phyloP scores from a whole-genome alignment of 2,888 invertebrate genomes.

The Candidula unifasciata region DNA sequence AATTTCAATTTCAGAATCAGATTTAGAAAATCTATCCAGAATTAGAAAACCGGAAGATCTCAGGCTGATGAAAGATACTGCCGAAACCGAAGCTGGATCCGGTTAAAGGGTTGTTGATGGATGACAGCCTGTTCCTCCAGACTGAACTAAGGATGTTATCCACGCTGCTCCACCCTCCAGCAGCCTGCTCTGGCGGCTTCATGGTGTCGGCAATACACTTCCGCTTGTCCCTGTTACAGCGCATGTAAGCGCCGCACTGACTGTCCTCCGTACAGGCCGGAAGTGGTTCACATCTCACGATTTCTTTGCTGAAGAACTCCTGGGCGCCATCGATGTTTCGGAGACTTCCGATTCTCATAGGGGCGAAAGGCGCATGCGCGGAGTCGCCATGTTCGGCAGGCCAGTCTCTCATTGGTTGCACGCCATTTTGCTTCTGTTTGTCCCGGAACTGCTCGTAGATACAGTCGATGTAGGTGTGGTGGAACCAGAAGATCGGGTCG shows the following conservation, averaged over 20 bases:
- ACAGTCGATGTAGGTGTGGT: conserved; percentile 59
- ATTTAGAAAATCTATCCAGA: neutral
- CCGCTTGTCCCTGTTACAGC: conserved; percentile 58
- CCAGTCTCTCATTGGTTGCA: conserved; percentile 54
- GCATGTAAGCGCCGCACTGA: conserved; percentile 62
- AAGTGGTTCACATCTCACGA: conserved; percentile 56
- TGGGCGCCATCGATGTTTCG: conserved; percentile 66
- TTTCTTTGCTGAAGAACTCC: conserved; percentile 57
- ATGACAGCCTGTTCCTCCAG: conserved; percentile 5
- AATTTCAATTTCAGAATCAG: neutral
- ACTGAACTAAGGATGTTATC: conserved; percentile 29
- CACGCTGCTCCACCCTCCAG: conserved; percentile 27
- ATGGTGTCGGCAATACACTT: conserved; percentile 59
- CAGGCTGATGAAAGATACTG: conserved; percentile 38
- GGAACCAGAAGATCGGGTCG: conserved; percentile 61
- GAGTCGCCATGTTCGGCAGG: conserved; percentile 53
- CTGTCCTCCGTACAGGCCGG: conserved; percentile 52
- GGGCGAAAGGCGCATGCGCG: conserved; percentile 54
- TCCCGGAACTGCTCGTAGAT: conserved; percentile 58
- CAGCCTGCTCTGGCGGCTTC: conserved; percentile 7
- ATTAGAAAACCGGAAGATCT: conserved; percentile 15
- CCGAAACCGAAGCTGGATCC: conserved; percentile 31
- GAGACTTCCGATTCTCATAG: conserved; percentile 65
- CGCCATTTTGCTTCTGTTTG: conserved; percentile 47
- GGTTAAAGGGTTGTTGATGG: conserved; percentile 23